Base-by-base conservation (phyloP, 1,140 invertebrate species). In the Drosophila watanabei region DNA sequence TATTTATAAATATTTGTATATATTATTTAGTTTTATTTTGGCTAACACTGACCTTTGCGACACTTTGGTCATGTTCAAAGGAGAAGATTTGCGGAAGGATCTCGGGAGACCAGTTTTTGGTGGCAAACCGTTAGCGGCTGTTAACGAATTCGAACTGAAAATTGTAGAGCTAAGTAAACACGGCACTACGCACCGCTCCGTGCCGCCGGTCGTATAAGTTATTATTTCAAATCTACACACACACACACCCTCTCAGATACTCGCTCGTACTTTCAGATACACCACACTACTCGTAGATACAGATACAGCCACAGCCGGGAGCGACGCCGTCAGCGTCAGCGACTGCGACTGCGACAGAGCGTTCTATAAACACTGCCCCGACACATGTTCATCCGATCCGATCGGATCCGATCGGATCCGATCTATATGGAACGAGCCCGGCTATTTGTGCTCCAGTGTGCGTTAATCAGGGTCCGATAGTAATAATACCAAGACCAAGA, bases 131-230 rank as follows among this genome's bases (percentile, higher is more conserved):
- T 91, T 90, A 91, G 86, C 87, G 87, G 61, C 82, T 87, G 79
- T 90, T 90, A 82, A 86, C 87, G 82, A 90, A 90, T 77, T 75
- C 82, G 45, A 70, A 90, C 86, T 90, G 86, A 89, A 85, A 76
- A 76, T 66, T 63, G 54, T 57, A 57, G 49, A 65, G 75, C 61
- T 73, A 76, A 72, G 87, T 90, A 90, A 91, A 91, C 82, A 90
- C 66, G 68, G 81, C 75, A 72, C 82, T 85, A 65, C 63, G 70
- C 70, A 73, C 70, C 70, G 70, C 56, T 30, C 43, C 52, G 68
- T 75, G 72, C 58, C 82, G 79, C 58, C 86, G 79, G 86, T 80
- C 86, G 82, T 82, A 90, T 90, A 80, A 90, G 86, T 89, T 88
- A 89, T 89, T 81, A 89, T 89, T 78, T 88, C 66, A 78, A 79